Evolutionary conservation across 92 coral and sea anemone species (phyloP).

Genomic region (Actinostola sp.): DNA sequence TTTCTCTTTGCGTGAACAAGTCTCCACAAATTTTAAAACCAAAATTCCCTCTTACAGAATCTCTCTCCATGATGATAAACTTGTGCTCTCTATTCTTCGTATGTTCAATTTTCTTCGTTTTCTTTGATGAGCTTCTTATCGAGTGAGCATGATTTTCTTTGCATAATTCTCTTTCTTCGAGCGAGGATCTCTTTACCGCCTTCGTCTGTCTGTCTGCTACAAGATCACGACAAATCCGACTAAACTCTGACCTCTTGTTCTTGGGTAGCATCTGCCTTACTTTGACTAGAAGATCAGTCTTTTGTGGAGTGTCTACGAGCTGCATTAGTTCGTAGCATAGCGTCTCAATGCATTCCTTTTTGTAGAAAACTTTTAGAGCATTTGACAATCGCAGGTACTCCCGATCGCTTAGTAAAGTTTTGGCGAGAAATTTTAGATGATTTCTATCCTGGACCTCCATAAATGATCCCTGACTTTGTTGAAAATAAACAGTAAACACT

Average conservation of each 20-base stretch:
- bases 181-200: not conserved
- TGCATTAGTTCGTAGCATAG: slow-evolving; percentile 52
- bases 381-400: slow-evolving; percentile 52
- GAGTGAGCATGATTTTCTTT: slow-evolving; percentile 10
- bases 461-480: not conserved
- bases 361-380: slow-evolving; percentile 52
- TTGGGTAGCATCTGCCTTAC: slow-evolving; percentile 56
- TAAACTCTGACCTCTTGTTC: slow-evolving; percentile 46
- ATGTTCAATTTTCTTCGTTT: not conserved
- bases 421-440: slow-evolving; percentile 26
- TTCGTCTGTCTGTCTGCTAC: slow-evolving; percentile 7
- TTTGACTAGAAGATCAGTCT: slow-evolving; percentile 48
- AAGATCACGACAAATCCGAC: slow-evolving; percentile 29
- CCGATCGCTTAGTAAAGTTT: slow-evolving; percentile 22
- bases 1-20: slow-evolving; percentile 26
- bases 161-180: slow-evolving; percentile 2
- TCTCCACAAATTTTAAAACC: slow-evolving; percentile 65
- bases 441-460: not conserved
- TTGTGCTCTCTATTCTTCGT: not conserved
- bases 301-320: slow-evolving; percentile 40
- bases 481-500: not conserved
- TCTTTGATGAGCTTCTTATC: not conserved
- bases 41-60: slow-evolving; percentile 40
- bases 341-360: slow-evolving; percentile 38
- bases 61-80: slow-evolving; percentile 49